Evolutionary conservation across 2,888 invertebrate species (phyloP).

Genomic region (Ypsolopha sequella): DNA sequence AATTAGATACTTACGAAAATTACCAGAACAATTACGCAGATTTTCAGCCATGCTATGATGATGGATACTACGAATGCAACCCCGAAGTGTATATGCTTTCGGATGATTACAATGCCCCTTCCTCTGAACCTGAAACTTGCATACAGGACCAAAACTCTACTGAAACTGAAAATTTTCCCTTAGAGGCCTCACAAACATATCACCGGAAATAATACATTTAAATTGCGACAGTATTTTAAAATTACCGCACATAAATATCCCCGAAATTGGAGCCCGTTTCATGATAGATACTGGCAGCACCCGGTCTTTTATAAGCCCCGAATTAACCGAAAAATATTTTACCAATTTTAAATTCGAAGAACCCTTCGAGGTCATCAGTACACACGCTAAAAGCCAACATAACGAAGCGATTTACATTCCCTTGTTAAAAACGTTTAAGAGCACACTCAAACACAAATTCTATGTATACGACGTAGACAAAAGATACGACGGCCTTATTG

Average conservation of each 20-base stretch:
- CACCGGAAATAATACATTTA: background rate
- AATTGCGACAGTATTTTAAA: background rate
- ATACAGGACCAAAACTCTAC: background rate
- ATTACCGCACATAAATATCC: conserved; percentile 10
- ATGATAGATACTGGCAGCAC: conserved; percentile 14
- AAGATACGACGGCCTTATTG: conserved; percentile 6
- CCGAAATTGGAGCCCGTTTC: conserved; percentile 9
- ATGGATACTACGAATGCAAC: too few species aligned
- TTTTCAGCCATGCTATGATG: too few species aligned
- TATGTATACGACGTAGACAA: conserved; percentile 7
- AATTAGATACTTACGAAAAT: too few species aligned
- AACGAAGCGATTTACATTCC: background rate
- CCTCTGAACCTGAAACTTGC: too few species aligned
- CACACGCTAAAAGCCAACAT: background rate
- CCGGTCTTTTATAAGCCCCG: conserved; percentile 9
- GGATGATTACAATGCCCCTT: too few species aligned
- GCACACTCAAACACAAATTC: conserved; percentile 5
- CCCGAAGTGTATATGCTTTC: too few species aligned
- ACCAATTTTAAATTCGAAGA: background rate
- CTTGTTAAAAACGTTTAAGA: conserved; percentile 1
- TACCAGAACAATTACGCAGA: too few species aligned
- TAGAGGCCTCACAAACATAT: background rate
- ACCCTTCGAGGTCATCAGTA: background rate
- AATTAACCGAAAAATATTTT: conserved; percentile 8
- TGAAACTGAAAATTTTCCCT: background rate